A percentile compares a stretch with the other conserved stretches of the same genome.
phyloP scores from a whole-genome alignment of 1,140 invertebrate species.

The Drosophila quadrilineata region DNA sequence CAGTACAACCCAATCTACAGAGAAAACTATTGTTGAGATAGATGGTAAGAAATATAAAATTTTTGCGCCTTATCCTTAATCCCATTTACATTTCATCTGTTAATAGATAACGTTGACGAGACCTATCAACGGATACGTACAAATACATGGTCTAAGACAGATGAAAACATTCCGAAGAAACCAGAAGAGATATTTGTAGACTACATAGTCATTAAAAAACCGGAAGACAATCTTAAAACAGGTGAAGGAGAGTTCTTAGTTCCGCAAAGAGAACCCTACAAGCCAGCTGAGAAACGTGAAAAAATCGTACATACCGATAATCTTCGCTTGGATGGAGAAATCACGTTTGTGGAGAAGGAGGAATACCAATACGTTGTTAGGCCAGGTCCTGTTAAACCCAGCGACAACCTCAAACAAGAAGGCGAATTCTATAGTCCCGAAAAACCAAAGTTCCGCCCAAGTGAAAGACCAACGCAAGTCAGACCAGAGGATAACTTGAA shows the following conservation, averaged over 20 bases:
- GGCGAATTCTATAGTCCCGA: slow-evolving; percentile 84
- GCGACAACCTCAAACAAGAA: slow-evolving; percentile 85
- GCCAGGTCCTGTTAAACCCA: slow-evolving; percentile 83
- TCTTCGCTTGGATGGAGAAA: slow-evolving; percentile 83
- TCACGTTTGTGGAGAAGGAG: slow-evolving; percentile 82
- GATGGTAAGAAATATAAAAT: slow-evolving; percentile 41
- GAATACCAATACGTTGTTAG: slow-evolving; percentile 82
- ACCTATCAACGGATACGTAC: slow-evolving; percentile 87
- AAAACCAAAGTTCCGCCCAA: slow-evolving; percentile 54
- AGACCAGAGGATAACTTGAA: slow-evolving; percentile 84
- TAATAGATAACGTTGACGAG: slow-evolving; percentile 82
- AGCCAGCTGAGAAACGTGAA: slow-evolving; percentile 52
- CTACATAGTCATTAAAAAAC: slow-evolving; percentile 82
- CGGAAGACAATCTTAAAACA: slow-evolving; percentile 86
- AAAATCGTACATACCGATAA: slow-evolving; percentile 82
- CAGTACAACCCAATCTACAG: slow-evolving; percentile 56
- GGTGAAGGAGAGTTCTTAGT: slow-evolving; percentile 83
- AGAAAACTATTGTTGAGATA: slow-evolving; percentile 53
- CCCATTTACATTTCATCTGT: not conserved
- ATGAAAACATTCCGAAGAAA: slow-evolving; percentile 85
- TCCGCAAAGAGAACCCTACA: slow-evolving; percentile 81
- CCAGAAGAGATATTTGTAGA: slow-evolving; percentile 66
- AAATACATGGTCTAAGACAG: slow-evolving; percentile 91
- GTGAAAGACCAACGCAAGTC: slow-evolving; percentile 79
- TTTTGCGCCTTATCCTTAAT: not conserved